phyloP scores from a whole-genome alignment of 2,113 vertebrate genomes.

The Carettochelys insculpta region DNA sequence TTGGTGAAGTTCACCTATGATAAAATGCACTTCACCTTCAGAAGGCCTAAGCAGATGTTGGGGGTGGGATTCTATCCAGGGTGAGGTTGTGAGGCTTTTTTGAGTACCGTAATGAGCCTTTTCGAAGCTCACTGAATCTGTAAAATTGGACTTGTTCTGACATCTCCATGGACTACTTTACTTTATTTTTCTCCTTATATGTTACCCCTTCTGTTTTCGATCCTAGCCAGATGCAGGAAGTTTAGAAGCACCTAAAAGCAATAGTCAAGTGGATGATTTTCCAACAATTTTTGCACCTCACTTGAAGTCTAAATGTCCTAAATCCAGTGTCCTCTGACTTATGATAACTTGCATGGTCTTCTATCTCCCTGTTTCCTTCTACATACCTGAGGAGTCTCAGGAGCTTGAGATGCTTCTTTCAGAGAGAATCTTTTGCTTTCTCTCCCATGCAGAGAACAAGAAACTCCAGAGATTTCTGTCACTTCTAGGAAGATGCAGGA shows the following conservation, averaged over 20 bases:
- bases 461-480: background rate
- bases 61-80: rapidly evolving
- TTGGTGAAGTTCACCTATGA: background rate
- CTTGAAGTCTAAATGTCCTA: background rate
- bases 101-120: background rate
- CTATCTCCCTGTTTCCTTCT: background rate
- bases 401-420: background rate
- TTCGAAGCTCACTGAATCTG: background rate
- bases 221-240: background rate
- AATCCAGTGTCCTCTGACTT: background rate
- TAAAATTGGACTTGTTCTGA: background rate
- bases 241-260: background rate
- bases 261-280: background rate
- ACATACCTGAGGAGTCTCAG: background rate
- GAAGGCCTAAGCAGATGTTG: background rate
- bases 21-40: background rate
- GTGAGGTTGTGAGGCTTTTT: background rate
- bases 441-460: background rate
- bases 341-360: background rate
- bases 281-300: background rate
- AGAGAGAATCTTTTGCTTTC: background rate
- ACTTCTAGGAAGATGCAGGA: background rate
- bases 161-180: background rate
- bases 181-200: background rate
- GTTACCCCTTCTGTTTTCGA: background rate